Evolutionary conservation across 2,797 vertebrate species (phyloP), one percentile per base, ranked within the genome.

Genomic region (Trachops cirrhosus): DNA sequence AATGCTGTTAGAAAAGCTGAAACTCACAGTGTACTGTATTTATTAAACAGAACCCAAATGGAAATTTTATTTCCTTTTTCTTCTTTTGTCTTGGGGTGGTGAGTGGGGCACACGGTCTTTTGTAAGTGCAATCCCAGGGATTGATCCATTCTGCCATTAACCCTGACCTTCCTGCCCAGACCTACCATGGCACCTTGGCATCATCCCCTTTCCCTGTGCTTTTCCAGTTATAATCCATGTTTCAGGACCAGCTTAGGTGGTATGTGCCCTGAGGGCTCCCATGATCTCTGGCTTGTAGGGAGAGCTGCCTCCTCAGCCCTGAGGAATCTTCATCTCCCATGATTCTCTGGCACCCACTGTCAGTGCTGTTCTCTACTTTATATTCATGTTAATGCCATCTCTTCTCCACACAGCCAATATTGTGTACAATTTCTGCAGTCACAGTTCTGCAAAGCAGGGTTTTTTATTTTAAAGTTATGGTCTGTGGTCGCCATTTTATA

Each of bases 401-500:
- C 2, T 7, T 10, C 19, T 83, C 32, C 11, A 71, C 37, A 48
- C 70, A 92, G 89, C 86, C 9, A 62, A 4, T 15, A 22, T n/a
- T 93, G 83, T 88, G 10, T 54, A 64, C 41, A 79, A 87, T 96
- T n/a, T 78, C 95, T 89, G 86, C 14, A 88, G 70, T 46, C 90
- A 86, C 48, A 96, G 4, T 15, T 97, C 79, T 37, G 71, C 22
- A 86, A 37, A 97, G 78, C 59, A 94, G 48, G 50, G 0, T 8
- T 74, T 96, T 95, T 79, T 11, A 79, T 93, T 92, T 96, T 67
- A 80, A 97, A 97, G 93, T 94, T 86, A 96, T 79, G 74, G 21
- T 83, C 57, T 73, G 74, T 92, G 84, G 77, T 95, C 5, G 11
- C 83, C 68, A 77, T 96, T 97, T 97, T 97, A 98, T 86, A 94